Conservation (phyloP, 1,140 invertebrate genomes). For the Gerris buenoi region DNA sequence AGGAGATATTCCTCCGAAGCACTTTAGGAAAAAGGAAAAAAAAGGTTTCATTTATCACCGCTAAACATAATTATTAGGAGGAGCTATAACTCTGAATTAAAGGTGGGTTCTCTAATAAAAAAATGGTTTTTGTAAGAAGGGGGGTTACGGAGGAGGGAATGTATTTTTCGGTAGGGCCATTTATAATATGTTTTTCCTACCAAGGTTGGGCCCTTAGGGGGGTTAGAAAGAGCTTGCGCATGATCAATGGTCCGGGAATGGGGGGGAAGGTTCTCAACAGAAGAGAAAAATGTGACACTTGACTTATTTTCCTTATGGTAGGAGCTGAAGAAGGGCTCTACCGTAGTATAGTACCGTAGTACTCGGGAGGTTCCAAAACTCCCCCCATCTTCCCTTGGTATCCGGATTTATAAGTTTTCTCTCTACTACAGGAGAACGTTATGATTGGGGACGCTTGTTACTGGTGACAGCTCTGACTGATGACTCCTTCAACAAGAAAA, state of each 20-base stretch:
- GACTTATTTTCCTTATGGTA: not conserved
- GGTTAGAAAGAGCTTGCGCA: not conserved
- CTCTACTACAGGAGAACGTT: not conserved
- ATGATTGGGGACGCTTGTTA: not conserved
- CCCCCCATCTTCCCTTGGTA: too few relatives aligned
- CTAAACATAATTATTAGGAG: not conserved
- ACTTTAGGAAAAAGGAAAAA: too few relatives aligned
- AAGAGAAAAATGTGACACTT: not conserved
- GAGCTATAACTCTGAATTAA: not conserved
- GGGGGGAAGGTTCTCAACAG: not conserved
- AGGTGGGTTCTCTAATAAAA: not conserved
- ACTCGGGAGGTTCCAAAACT: not conserved
- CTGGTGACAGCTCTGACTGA: not conserved
- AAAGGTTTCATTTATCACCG: not conserved
- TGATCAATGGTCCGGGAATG: not conserved
- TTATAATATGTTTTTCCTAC: not conserved
- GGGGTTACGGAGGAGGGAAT: not conserved
- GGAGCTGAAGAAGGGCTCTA: not conserved
- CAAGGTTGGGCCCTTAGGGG: not conserved
- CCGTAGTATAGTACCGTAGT: too few relatives aligned
- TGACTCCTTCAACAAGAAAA: not conserved
- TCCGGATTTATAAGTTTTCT: not conserved
- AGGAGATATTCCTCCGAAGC: too few relatives aligned
- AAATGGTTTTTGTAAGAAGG: not conserved
- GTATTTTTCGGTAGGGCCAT: not conserved